Evolutionary conservation across 2,113 vertebrate species (phyloP).

Genomic region (Philantomba maxwellii): DNA sequence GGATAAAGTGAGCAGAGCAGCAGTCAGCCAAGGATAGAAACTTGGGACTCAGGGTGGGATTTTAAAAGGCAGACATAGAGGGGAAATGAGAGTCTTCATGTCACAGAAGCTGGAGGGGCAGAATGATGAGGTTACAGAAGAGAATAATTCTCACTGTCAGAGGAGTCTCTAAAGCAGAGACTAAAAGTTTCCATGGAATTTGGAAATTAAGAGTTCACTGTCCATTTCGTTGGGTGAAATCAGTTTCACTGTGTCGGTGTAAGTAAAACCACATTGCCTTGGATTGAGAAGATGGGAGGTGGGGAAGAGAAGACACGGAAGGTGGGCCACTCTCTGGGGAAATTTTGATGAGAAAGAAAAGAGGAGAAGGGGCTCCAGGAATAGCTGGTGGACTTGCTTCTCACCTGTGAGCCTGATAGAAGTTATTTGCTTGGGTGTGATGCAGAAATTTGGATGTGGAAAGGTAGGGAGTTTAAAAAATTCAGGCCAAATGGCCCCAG

Average conservation of each 20-base stretch:
- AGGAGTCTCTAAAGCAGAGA: not conserved
- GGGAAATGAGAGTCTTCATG: not conserved
- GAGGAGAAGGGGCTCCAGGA: not conserved
- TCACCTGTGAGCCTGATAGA: not conserved
- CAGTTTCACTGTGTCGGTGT: not conserved
- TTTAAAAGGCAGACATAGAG: not conserved
- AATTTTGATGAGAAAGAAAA: not conserved
- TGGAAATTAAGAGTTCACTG: not conserved
- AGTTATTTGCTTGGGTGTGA: not conserved
- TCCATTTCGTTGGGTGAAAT: not conserved
- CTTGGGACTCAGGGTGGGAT: not conserved
- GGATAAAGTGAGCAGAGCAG: not conserved
- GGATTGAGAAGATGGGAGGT: not conserved
- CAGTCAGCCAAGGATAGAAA: not conserved
- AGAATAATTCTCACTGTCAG: not conserved
- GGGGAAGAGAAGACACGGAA: not conserved
- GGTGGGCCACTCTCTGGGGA: not conserved
- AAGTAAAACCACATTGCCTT: not conserved
- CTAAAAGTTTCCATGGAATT: not conserved
- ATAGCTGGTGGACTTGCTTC: not conserved
- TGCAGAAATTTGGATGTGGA: not conserved
- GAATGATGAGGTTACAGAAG: not conserved
- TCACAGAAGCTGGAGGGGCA: not conserved
- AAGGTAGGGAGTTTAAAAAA: not conserved
- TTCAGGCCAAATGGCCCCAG: not conserved